Evolutionary conservation across 35 echinoderm and acorn worm genomes (phyloP).

Genomic region (Ophioderma brevispina): DNA sequence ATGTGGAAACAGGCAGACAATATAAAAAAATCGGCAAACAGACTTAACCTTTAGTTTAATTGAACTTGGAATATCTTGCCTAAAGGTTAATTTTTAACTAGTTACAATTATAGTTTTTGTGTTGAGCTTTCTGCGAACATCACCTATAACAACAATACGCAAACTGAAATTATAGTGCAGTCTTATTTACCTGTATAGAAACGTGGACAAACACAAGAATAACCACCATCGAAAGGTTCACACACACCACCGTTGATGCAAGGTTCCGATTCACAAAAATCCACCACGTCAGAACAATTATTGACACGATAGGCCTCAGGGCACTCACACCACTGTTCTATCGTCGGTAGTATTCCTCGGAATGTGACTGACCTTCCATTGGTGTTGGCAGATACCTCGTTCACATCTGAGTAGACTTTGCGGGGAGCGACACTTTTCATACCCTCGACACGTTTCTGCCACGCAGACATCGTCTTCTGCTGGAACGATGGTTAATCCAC

Average conservation of each 20-base stretch:
- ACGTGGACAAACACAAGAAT: slow-evolving; percentile 67
- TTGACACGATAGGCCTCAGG: slow-evolving; percentile 51
- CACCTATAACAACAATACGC: too few species aligned
- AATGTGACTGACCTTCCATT: slow-evolving; percentile 53
- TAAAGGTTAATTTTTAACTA: too few species aligned
- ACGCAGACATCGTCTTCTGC: slow-evolving; percentile 79
- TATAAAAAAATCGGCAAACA: too few species aligned
- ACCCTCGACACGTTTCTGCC: slow-evolving; percentile 58
- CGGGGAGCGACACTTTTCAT: slow-evolving; percentile 60
- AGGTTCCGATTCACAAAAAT: slow-evolving; percentile 70
- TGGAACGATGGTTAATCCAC: slow-evolving; percentile 64
- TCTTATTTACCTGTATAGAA: slow-evolving; percentile 52
- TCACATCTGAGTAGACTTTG: slow-evolving; percentile 32
- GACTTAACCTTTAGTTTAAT: too few species aligned
- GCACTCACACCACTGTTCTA: slow-evolving; percentile 87
- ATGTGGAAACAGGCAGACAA: too few species aligned
- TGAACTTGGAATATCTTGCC: too few species aligned
- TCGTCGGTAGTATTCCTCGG: slow-evolving; percentile 57
- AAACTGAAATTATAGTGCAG: too few species aligned
- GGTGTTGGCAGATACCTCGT: slow-evolving; percentile 36
- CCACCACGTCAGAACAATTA: slow-evolving; percentile 57
- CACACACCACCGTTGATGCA: slow-evolving; percentile 77
- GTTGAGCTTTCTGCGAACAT: too few species aligned
- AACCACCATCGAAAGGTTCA: slow-evolving; percentile 43
- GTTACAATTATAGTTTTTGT: too few species aligned